These are phyloP conservation scores for Drosophila nr. medialis DNA, from an alignment of 2,888 invertebrate species.

Conservation along the genomic window DNA sequence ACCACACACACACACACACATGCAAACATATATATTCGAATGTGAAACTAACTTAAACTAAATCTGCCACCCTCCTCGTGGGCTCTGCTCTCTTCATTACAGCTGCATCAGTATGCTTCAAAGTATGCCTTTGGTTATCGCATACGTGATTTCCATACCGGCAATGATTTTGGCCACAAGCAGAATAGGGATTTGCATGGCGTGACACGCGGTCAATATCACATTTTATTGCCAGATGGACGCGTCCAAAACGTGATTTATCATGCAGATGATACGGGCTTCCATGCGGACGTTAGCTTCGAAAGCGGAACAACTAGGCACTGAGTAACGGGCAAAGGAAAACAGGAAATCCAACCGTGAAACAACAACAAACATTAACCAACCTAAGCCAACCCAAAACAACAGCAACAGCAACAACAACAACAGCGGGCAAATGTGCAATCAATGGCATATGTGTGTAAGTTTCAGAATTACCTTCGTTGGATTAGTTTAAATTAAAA, in stretches of 20 bases:
- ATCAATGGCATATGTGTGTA: slow-evolving; percentile 27
- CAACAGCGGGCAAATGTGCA: slow-evolving; percentile 43
- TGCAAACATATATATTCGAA: background rate
- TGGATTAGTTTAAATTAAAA: background rate
- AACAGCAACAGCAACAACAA: slow-evolving; percentile 2
- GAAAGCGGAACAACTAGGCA: slow-evolving; percentile 79
- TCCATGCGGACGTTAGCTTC: slow-evolving; percentile 91
- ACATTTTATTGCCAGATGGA: slow-evolving; percentile 92
- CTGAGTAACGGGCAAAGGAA: slow-evolving; percentile 32
- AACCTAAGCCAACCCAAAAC: background rate
- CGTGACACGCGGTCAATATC: slow-evolving; percentile 90
- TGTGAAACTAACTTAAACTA: slow-evolving; percentile 36
- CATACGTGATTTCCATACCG: slow-evolving; percentile 89
- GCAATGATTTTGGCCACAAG: slow-evolving; percentile 91
- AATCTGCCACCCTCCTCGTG: background rate
- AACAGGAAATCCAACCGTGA: slow-evolving; percentile 4
- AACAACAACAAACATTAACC: background rate
- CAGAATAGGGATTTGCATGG: slow-evolving; percentile 89
- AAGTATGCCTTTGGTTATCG: slow-evolving; percentile 90
- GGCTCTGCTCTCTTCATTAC: slow-evolving; percentile 64
- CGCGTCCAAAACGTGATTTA: slow-evolving; percentile 91
- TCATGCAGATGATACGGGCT: slow-evolving; percentile 91
- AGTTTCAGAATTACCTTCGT: slow-evolving; percentile 11
- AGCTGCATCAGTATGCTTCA: slow-evolving; percentile 87
- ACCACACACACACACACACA: no score